These are phyloP conservation scores for Cochlearius cochlearius DNA, from an alignment of 2,113 vertebrate species.

Conservation along the genomic window DNA sequence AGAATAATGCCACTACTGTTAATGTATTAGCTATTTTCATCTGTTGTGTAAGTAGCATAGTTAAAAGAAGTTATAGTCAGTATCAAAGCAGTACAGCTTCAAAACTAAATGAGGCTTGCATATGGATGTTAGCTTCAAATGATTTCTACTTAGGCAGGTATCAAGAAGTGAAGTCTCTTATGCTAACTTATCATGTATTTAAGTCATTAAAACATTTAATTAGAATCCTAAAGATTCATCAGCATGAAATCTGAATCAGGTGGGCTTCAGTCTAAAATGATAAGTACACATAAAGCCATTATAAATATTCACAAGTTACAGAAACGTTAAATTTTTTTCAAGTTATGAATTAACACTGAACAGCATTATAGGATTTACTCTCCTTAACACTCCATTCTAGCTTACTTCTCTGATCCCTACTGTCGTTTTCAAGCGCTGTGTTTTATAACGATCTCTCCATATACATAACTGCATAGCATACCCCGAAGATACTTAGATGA, in stretches of 20 bases:
- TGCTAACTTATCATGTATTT: not conserved
- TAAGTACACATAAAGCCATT: slow-evolving; percentile 59
- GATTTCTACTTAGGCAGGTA: not conserved
- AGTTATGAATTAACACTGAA: not conserved
- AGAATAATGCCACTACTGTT: not conserved
- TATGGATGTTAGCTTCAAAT: not conserved
- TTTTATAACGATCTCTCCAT: not conserved
- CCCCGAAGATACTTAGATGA: not conserved
- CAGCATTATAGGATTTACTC: not conserved
- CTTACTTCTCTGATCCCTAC: not conserved
- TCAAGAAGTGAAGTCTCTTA: not conserved
- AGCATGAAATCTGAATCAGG: not conserved
- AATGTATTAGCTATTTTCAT: not conserved
- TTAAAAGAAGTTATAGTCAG: not conserved
- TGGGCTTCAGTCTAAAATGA: not conserved
- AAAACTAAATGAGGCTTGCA: not conserved
- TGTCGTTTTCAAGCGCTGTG: not conserved
- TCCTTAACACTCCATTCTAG: not conserved
- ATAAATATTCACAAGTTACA: slow-evolving; percentile 52
- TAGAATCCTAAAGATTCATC: not conserved
- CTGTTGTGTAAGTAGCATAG: not conserved
- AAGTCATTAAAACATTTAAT: not conserved
- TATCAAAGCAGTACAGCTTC: not conserved
- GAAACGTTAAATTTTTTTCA: not conserved
- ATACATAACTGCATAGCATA: not conserved